Evolutionary conservation across 2,797 vertebrate genomes (phyloP), one percentile per base, ranked within the genome.

Genomic region (Bovichtus diacanthus): DNA sequence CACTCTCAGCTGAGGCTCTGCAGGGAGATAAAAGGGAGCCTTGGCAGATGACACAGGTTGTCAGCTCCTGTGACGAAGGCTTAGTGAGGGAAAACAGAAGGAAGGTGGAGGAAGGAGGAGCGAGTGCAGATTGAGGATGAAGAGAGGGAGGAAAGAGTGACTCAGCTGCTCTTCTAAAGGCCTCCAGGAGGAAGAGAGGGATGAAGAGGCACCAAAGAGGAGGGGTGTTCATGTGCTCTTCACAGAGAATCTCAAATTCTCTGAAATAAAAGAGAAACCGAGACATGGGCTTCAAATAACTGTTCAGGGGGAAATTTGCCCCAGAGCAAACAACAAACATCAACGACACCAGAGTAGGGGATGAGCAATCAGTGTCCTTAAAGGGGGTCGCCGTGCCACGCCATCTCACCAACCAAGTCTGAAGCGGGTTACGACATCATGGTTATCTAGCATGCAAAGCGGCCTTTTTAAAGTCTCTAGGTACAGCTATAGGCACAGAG

Each of bases 131-230:
- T 55, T 76, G 78, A 87, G 66, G 77, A 79, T 78, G 84, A 81
- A 74, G 70, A 84, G 71, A 83, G 29, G 65, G 78, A 84, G 87
- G 82, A 84, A 76, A 89, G 70, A 62, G 67, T 80, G 90, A 87
- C 73, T 88, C 86, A 88, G 86, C 86, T 80, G 81, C 76, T 81
- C 64, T 88, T 79, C 87, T 78, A 54, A 19, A n/a, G n/a, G 82
- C 71, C 78, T 84, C 56, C 8, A 56, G 67, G 74, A 77, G 49
- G 46, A 82, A 61, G 62, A 62, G 47, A 66, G 60, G 56, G 80
- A 67, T 65, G 81, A 81, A 72, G 65, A 65, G 60, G 61, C 72
- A 58, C 63, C 43, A 38, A 76, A 62, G 56, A 75, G 62, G 74
- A 76, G 29, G 64, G 56, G 53, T n/a, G 47, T 43, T 81, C 31